Percentiles rank a stretch among this genome's conserved stretches.
These are phyloP conservation scores for Varanus komodoensis DNA, from an alignment of 2,113 vertebrate species.

Conservation along the genomic window DNA sequence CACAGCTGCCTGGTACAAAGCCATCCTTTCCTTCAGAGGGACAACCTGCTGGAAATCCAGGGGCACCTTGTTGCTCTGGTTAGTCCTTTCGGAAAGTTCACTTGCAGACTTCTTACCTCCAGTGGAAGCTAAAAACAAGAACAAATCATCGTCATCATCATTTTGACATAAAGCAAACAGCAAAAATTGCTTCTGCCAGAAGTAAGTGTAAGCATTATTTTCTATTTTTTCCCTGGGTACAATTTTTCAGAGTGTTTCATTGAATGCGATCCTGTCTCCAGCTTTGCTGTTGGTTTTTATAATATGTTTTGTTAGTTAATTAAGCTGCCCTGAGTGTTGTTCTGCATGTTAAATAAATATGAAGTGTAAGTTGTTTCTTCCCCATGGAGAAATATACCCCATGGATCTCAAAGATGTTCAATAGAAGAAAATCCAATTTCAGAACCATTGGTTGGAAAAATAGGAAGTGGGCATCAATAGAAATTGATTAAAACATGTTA, in stretches of 20 bases:
- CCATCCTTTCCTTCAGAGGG: constrained; percentile 86
- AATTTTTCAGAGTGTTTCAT: not conserved
- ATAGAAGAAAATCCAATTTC: not conserved
- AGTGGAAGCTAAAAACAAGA: constrained; percentile 76
- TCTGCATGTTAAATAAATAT: not conserved
- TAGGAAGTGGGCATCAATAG: not conserved
- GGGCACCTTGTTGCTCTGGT: constrained; percentile 67
- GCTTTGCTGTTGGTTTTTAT: not conserved
- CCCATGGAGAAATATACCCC: not conserved
- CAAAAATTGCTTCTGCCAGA: not conserved
- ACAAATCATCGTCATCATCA: not conserved
- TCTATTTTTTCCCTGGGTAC: not conserved
- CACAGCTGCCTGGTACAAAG: constrained; percentile 89
- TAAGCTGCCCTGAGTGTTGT: not conserved
- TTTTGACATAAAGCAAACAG: not conserved
- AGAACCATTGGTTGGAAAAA: not conserved
- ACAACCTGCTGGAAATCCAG: constrained; percentile 82
- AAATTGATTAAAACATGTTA: not conserved
- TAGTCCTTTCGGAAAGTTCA: constrained; percentile 70
- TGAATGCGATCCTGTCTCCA: not conserved
- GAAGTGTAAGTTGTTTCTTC: not conserved
- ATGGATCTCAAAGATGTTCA: not conserved
- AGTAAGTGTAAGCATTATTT: not conserved
- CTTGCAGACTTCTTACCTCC: constrained; percentile 71
- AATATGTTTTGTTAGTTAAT: not conserved